Evolutionary conservation across 1,140 invertebrate species (phyloP).

Genomic region (Leptoteleia sp.): DNA sequence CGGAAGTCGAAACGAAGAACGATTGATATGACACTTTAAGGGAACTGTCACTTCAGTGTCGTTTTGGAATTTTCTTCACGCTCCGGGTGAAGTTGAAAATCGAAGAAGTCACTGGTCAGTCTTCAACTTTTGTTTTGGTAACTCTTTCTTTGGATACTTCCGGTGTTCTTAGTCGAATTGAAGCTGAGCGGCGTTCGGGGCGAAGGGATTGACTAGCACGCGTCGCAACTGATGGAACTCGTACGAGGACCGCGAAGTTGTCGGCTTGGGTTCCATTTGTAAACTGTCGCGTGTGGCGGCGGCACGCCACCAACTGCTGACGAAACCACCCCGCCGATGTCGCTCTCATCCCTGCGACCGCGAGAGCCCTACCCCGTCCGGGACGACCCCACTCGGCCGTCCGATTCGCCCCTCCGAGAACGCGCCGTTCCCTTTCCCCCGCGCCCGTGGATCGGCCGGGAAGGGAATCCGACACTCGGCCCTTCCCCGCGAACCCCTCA

Average conservation of each 20-base stretch:
- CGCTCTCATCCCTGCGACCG: constrained; percentile 47
- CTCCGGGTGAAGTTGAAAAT: too few species aligned
- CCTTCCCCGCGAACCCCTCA: constrained; percentile 21
- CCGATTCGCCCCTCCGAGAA: constrained; percentile 23
- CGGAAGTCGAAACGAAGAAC: too few species aligned
- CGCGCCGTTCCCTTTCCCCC: constrained; percentile 3
- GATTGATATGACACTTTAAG: too few species aligned
- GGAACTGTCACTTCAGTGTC: too few species aligned
- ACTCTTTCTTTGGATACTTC: too few species aligned
- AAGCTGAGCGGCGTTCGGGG: background rate
- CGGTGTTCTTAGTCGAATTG: too few species aligned
- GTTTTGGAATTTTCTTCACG: too few species aligned
- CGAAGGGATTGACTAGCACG: constrained; percentile 26
- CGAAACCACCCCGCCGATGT: constrained; percentile 72
- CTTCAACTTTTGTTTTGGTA: background rate
- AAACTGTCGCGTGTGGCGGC: constrained; percentile 80
- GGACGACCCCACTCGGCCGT: constrained; percentile 30
- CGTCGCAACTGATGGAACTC: constrained; percentile 8
- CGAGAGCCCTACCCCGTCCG: constrained; percentile 39
- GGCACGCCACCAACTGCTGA: constrained; percentile 76
- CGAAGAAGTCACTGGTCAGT: constrained; percentile 3
- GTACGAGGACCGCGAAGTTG: constrained; percentile 63
- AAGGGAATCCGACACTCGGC: constrained; percentile 21
- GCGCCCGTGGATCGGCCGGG: constrained; percentile 1
- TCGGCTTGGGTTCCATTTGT: constrained; percentile 73